phyloP scores from a whole-genome alignment of 2,888 invertebrate species.

The Clanis bilineata region DNA sequence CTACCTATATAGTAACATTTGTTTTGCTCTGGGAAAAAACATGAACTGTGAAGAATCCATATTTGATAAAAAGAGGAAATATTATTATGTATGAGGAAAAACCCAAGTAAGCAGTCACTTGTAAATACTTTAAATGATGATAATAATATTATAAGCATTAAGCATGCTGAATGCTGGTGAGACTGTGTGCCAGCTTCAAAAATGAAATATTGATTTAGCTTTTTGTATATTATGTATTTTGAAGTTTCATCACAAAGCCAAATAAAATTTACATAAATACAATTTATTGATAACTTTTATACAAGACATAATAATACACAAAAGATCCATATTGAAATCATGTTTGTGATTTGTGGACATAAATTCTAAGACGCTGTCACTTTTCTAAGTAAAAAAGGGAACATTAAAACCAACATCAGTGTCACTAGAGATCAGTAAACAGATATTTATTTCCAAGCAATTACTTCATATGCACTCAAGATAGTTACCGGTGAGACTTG shows the following conservation, averaged over 20 bases:
- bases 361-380: constrained; percentile 59
- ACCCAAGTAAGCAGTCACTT: not conserved
- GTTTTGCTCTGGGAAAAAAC: not conserved
- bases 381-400: constrained; percentile 56
- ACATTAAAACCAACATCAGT: constrained; percentile 56
- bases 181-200: constrained; percentile 23
- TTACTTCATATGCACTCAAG: constrained; percentile 50
- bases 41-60: not conserved
- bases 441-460: constrained; percentile 49
- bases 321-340: constrained; percentile 70
- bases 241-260: constrained; percentile 81
- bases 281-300: constrained; percentile 78
- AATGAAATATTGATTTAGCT: constrained; percentile 76
- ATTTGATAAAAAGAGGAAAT: constrained; percentile 3
- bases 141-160: not conserved
- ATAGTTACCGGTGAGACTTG: constrained; percentile 49
- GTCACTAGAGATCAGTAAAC: constrained; percentile 71
- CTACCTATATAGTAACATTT: not conserved
- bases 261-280: constrained; percentile 82
- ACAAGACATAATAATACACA: constrained; percentile 77
- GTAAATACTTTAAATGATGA: not conserved
- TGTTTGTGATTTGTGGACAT: constrained; percentile 57
- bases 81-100: not conserved
- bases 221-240: constrained; percentile 80
- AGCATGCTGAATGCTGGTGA: not conserved